These are phyloP conservation scores for Leptatherina wallacei DNA, from an alignment of 2,797 vertebrate genomes.

Conservation along the genomic window DNA sequence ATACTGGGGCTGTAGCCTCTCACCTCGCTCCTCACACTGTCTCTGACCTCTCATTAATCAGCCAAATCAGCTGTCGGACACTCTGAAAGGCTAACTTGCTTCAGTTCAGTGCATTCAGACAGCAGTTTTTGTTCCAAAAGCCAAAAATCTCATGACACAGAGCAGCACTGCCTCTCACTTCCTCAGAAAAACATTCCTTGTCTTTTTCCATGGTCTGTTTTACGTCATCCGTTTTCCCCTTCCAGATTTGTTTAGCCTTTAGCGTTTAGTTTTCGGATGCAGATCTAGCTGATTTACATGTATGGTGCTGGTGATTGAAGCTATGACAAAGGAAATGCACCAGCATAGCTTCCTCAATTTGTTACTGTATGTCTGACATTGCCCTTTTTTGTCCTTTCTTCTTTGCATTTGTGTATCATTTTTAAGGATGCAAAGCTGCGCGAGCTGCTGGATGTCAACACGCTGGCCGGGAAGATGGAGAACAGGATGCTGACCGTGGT, in stretches of 20 bases:
- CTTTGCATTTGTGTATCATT: slow-evolving; percentile 19
- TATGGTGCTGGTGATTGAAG: neutral
- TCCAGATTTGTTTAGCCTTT: slow-evolving; percentile 25
- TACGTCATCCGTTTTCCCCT: slow-evolving; percentile 15
- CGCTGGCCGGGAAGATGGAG: slow-evolving; percentile 88
- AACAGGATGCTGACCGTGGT: slow-evolving; percentile 94
- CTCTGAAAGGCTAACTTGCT: slow-evolving; percentile 27
- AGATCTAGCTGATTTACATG: neutral
- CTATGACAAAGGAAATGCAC: neutral
- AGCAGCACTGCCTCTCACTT: slow-evolving; percentile 46
- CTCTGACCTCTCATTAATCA: slow-evolving; percentile 59
- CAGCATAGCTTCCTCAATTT: neutral
- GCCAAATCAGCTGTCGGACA: slow-evolving; percentile 37
- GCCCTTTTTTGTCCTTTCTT: neutral
- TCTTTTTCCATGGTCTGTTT: slow-evolving; percentile 43
- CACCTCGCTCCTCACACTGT: slow-evolving; percentile 10
- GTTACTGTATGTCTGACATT: neutral
- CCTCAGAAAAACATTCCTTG: slow-evolving; percentile 21
- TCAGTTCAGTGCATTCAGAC: slow-evolving; percentile 21
- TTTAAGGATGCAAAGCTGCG: slow-evolving; percentile 92
- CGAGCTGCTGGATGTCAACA: slow-evolving; percentile 92
- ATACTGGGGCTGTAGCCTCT: neutral
- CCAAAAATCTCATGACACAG: slow-evolving; percentile 34
- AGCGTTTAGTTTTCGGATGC: slow-evolving; percentile 11
- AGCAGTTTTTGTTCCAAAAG: slow-evolving; percentile 15